Conservation (phyloP, 2,797 vertebrate genomes). For the Phalanger gymnotis region DNA sequence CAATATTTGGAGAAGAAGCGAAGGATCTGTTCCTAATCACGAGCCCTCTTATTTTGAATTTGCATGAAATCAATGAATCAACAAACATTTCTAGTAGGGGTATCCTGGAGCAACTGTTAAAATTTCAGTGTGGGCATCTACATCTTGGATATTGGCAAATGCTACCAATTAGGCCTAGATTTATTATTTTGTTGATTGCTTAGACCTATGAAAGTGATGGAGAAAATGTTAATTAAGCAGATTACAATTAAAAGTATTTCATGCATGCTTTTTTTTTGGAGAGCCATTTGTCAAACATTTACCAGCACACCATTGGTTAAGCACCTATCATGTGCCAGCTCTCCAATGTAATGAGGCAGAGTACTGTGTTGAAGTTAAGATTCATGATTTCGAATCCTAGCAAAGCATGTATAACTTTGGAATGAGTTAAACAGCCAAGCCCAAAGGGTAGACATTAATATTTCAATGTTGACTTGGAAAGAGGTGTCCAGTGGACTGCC, state of each 20-base stretch:
- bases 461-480: no score
- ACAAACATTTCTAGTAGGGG: neutral
- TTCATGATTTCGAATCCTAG: neutral
- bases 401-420: neutral
- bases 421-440: neutral
- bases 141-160: neutral
- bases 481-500: no score
- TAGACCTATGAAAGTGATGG: neutral
- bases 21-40: neutral
- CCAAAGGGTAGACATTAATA: neutral
- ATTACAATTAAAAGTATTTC: neutral
- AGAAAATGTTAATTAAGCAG: neutral
- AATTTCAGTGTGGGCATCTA: neutral
- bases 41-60: neutral
- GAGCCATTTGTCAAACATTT: neutral
- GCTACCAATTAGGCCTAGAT: neutral
- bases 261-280: neutral
- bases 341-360: neutral
- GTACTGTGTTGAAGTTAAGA: neutral
- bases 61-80: neutral
- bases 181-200: neutral
- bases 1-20: neutral
- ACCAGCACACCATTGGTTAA: neutral
- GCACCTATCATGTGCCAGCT: neutral
- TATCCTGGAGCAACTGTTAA: neutral